Conservation (phyloP, 2,888 invertebrate species). For the Drosophila paracracens region DNA sequence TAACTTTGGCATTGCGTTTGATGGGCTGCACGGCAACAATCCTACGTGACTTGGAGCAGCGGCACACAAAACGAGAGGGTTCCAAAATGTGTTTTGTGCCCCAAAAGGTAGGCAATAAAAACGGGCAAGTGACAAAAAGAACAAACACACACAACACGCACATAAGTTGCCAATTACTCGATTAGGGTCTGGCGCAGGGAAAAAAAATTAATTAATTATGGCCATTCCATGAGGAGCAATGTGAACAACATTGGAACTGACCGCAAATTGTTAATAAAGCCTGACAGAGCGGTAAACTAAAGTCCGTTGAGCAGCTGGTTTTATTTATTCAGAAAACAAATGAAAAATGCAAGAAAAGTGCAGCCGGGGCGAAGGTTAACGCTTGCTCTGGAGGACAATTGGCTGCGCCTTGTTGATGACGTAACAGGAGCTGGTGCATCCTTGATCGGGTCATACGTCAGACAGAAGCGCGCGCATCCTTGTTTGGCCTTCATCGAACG, state of each 20-base stretch:
- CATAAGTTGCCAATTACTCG: constrained; percentile 42
- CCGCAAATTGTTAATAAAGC: background rate
- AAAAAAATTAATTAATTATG: constrained; percentile 50
- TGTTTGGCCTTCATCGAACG: constrained; percentile 34
- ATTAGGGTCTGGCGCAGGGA: constrained; percentile 20
- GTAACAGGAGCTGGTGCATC: constrained; percentile 57
- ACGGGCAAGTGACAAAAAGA: constrained; percentile 24
- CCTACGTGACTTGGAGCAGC: constrained; percentile 36
- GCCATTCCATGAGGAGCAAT: constrained; percentile 9
- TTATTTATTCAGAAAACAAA: constrained; percentile 65
- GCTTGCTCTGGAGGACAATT: constrained; percentile 62
- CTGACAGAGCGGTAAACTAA: background rate
- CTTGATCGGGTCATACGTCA: constrained; percentile 67
- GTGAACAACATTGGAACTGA: constrained; percentile 1
- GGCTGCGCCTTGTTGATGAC: constrained; percentile 60
- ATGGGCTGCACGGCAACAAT: constrained; percentile 23
- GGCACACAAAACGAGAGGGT: background rate
- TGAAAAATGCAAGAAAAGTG: constrained; percentile 11
- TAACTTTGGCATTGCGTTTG: constrained; percentile 47
- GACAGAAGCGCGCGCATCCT: constrained; percentile 33
- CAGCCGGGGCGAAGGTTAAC: constrained; percentile 70
- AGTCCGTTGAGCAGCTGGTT: background rate
- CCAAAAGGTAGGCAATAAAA: constrained; percentile 44
- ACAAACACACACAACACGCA: constrained; percentile 23
- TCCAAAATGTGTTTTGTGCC: constrained; percentile 13